Evolutionary conservation across 1,140 invertebrate genomes (phyloP).

Genomic region (Pemphigus obesinymphae): DNA sequence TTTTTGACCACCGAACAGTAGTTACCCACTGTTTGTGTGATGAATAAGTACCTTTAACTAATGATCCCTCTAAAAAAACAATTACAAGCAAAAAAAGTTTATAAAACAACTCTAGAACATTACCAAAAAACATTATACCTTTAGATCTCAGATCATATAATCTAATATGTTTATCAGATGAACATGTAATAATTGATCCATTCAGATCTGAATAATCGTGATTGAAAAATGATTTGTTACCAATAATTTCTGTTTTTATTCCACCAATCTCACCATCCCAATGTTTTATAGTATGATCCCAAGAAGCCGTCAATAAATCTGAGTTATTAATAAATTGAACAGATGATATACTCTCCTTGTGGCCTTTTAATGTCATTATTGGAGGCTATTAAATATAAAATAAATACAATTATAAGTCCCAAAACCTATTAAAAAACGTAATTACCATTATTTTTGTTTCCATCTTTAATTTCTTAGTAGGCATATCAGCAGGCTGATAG

Average conservation of each 20-base stretch:
- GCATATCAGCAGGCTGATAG: background rate
- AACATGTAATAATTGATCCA: conserved; percentile 73
- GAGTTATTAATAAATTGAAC: conserved; percentile 74
- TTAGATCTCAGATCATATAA: conserved; percentile 86
- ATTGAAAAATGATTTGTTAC: conserved; percentile 88
- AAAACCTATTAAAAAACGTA: background rate
- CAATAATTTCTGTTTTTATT: conserved; percentile 73
- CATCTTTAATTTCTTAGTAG: conserved; percentile 13
- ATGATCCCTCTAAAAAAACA: conserved; percentile 67
- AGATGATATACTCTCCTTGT: conserved; percentile 82
- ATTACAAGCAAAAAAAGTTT: no score
- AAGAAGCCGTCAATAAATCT: conserved; percentile 77
- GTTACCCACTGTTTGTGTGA: conserved; percentile 92
- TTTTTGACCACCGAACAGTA: conserved; percentile 82
- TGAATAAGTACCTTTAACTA: conserved; percentile 81
- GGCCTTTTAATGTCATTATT: conserved; percentile 81
- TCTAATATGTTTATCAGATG: conserved; percentile 77
- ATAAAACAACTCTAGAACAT: background rate
- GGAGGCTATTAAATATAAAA: conserved; percentile 62
- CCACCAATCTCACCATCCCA: conserved; percentile 89
- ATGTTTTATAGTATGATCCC: conserved; percentile 92
- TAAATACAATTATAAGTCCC: background rate
- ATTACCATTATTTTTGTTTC: conserved; percentile 27
- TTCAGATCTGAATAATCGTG: conserved; percentile 75
- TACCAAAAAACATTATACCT: conserved; percentile 56